phyloP scores from a whole-genome alignment of 2,113 vertebrate species.

The Phalacrocorax aristotelis region DNA sequence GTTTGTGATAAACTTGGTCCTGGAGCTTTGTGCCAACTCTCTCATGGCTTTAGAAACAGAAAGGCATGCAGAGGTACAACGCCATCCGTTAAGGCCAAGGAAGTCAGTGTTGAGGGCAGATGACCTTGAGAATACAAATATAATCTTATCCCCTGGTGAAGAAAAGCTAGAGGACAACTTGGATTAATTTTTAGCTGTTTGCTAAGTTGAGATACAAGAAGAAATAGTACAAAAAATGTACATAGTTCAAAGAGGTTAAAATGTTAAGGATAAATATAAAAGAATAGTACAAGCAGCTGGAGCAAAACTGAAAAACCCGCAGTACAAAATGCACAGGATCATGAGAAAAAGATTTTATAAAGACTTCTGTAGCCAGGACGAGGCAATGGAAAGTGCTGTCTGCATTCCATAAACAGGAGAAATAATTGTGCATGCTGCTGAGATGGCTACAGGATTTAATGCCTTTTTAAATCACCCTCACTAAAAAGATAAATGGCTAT shows the following conservation, averaged over 20 bases:
- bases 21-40: neutral
- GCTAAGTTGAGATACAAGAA: neutral
- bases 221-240: neutral
- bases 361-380: neutral
- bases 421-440: neutral
- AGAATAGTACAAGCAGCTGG: neutral
- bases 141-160: neutral
- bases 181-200: neutral
- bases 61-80: neutral
- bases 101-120: neutral
- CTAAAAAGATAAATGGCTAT: neutral
- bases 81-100: neutral
- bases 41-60: neutral
- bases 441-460: neutral
- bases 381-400: constrained; percentile 13
- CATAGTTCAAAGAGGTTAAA: neutral
- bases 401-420: neutral
- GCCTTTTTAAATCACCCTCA: neutral
- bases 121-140: neutral
- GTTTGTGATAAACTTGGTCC: neutral
- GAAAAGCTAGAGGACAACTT: neutral
- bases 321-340: neutral
- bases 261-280: neutral
- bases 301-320: neutral
- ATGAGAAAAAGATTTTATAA: neutral